Percentiles rank a stretch among this genome's conserved stretches.
These are phyloP conservation scores for Pegoplata infirma DNA, from an alignment of 2,888 invertebrate species.

Conservation along the genomic window DNA sequence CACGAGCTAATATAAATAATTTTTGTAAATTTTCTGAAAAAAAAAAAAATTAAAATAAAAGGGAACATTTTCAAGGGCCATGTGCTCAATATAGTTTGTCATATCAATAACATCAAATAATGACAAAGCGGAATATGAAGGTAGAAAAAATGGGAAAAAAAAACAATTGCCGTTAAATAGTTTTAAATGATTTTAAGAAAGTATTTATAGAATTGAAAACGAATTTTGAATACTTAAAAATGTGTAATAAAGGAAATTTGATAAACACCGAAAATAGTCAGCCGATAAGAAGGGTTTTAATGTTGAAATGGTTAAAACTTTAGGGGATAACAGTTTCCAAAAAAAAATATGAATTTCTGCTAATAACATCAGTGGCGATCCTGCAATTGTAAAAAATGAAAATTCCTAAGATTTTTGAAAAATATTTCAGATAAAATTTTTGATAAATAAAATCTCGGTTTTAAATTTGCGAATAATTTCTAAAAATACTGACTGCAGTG, in stretches of 20 bases:
- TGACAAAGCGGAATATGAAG: slow-evolving; percentile 14
- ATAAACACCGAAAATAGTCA: background rate
- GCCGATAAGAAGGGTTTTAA: too few relatives aligned
- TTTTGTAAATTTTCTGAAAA: background rate
- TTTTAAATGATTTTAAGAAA: background rate
- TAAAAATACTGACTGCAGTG: too few relatives aligned
- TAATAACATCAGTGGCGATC: too few relatives aligned
- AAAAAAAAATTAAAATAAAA: background rate
- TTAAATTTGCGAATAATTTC: too few relatives aligned
- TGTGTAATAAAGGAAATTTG: background rate
- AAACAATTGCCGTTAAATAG: background rate
- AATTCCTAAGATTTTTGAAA: too few relatives aligned
- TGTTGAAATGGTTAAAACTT: too few relatives aligned
- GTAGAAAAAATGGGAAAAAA: background rate
- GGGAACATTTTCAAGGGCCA: slow-evolving; percentile 16
- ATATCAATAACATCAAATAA: slow-evolving; percentile 28
- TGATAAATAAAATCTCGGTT: too few relatives aligned
- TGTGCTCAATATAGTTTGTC: slow-evolving; percentile 38
- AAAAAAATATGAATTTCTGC: too few relatives aligned
- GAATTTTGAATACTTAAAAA: background rate
- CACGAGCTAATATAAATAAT: slow-evolving; percentile 28
- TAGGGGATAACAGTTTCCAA: too few relatives aligned
- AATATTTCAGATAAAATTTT: too few relatives aligned
- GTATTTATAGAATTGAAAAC: too few relatives aligned
- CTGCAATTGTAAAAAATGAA: too few relatives aligned